Percentiles rank a stretch among this genome's conserved stretches.
Evolutionary conservation across 1,140 invertebrate species (phyloP).

Genomic region (Triops longicaudatus): DNA sequence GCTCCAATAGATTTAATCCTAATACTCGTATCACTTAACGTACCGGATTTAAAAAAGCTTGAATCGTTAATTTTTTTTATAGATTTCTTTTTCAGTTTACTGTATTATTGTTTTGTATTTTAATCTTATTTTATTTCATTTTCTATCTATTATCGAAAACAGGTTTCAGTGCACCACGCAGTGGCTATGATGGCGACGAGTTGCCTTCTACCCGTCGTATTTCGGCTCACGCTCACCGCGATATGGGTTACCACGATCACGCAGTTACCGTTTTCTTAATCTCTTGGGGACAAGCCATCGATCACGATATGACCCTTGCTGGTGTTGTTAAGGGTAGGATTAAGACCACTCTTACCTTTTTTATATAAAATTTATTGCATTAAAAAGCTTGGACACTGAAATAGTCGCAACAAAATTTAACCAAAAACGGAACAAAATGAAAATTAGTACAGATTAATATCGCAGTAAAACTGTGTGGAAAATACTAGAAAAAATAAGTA

Average conservation of each 20-base stretch:
- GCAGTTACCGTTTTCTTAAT: conserved; percentile 45
- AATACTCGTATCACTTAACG: too few species aligned
- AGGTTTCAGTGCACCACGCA: conserved; percentile 25
- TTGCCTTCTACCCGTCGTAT: conserved; percentile 44
- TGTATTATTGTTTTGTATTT: background rate
- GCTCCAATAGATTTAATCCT: too few species aligned
- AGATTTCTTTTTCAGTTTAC: too few species aligned
- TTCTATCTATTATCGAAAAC: background rate
- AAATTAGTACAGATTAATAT: too few species aligned
- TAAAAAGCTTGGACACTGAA: too few species aligned
- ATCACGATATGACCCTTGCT: conserved; percentile 48
- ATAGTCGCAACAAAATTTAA: too few species aligned
- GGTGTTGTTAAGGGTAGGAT: conserved; percentile 44
- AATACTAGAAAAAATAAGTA: too few species aligned
- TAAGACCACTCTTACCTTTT: background rate
- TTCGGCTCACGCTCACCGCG: conserved; percentile 43
- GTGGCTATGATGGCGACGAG: conserved; percentile 21
- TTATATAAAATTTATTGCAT: background rate
- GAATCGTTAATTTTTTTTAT: too few species aligned
- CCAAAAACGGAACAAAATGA: background rate
- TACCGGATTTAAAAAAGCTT: too few species aligned
- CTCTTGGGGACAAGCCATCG: conserved; percentile 46
- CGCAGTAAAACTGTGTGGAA: too few species aligned
- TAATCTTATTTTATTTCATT: background rate
- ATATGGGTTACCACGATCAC: conserved; percentile 43